Conservation (phyloP, 2,888 invertebrate species). For the Hypomecis atomaria region DNA sequence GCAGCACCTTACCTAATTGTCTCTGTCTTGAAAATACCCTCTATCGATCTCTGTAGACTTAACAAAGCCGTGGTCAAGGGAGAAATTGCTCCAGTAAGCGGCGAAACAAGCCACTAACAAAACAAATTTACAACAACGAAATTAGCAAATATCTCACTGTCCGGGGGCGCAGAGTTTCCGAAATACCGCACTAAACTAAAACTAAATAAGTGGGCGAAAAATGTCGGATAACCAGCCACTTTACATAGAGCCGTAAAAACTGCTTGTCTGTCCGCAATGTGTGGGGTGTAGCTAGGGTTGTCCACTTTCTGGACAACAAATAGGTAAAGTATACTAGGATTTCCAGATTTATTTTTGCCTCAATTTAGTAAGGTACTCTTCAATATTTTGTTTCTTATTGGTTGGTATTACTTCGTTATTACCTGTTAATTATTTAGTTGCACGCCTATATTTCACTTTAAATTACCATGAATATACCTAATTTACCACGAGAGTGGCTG, state of each 20-base stretch:
- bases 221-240: constrained; percentile 62
- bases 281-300: constrained; percentile 26
- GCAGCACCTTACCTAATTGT: too few relatives aligned
- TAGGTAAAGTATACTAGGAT: too few relatives aligned
- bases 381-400: too few relatives aligned
- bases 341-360: too few relatives aligned
- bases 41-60: neutral
- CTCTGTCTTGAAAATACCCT: too few relatives aligned
- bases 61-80: constrained; percentile 26
- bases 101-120: constrained; percentile 46
- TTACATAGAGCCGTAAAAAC: constrained; percentile 50
- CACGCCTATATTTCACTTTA: too few relatives aligned
- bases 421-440: too few relatives aligned
- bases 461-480: too few relatives aligned
- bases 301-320: too few relatives aligned
- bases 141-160: constrained; percentile 81
- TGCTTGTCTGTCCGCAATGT: constrained; percentile 27
- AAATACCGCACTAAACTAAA: constrained; percentile 73
- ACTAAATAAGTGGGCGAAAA: constrained; percentile 81
- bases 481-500: too few relatives aligned
- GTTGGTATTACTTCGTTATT: too few relatives aligned
- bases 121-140: constrained; percentile 80
- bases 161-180: constrained; percentile 68
- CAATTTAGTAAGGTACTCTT: too few relatives aligned
- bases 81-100: constrained; percentile 37